Conservation (phyloP, 1,140 invertebrate genomes). For the Trachymyrmex cornetzi region DNA sequence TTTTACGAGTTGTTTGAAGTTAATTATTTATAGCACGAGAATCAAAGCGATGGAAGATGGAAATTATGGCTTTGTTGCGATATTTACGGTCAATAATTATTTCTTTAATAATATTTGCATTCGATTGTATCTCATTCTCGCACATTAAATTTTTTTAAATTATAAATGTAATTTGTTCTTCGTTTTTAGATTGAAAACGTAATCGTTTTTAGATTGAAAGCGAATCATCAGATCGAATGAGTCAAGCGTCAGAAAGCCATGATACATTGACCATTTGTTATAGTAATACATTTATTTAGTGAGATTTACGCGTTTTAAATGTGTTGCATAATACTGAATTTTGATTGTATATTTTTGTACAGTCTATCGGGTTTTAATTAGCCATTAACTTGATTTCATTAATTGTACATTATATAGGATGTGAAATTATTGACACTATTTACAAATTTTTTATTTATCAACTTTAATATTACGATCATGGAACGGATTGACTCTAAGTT, state of each 20-base stretch:
- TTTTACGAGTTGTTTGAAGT: background rate
- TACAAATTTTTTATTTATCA: constrained; percentile 5
- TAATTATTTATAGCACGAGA: background rate
- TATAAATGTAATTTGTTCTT: background rate
- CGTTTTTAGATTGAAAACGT: constrained; percentile 11
- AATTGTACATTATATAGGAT: constrained; percentile 9
- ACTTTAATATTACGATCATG: background rate
- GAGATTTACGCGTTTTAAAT: background rate
- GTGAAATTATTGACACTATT: background rate
- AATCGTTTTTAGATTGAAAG: constrained; percentile 20
- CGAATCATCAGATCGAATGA: constrained; percentile 17
- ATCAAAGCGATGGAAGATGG: background rate
- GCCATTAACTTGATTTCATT: background rate
- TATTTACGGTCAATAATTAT: background rate
- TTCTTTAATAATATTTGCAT: constrained; percentile 14
- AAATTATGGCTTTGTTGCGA: background rate
- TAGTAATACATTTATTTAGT: constrained; percentile 23
- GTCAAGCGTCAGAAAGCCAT: constrained; percentile 1
- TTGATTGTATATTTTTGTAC: constrained; percentile 9
- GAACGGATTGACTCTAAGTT: background rate
- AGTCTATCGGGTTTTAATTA: constrained; percentile 22
- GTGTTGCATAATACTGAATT: constrained; percentile 12
- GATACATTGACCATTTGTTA: constrained; percentile 32
- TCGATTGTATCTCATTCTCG: background rate
- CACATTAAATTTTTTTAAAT: background rate